Evolutionary conservation across 2,797 vertebrate genomes (phyloP).

Genomic region (Mus caroli): DNA sequence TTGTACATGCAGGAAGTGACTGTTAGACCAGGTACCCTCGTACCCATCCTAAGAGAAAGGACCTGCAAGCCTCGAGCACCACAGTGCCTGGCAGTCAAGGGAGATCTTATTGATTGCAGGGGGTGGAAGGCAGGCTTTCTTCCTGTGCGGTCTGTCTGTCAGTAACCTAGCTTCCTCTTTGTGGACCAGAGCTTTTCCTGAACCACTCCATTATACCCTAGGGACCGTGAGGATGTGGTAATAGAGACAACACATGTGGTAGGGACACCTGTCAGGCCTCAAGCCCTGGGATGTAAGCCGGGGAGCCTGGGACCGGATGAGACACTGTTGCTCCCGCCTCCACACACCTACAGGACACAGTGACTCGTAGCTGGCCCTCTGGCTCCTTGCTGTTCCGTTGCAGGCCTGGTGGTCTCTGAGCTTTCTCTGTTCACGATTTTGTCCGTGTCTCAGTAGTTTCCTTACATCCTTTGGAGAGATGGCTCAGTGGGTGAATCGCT

Average conservation of each 20-base stretch:
- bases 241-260: neutral
- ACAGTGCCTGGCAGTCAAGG: neutral
- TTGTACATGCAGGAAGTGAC: neutral
- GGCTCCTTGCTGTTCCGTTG: neutral
- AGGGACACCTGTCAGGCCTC: neutral
- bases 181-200: neutral
- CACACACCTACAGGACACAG: neutral
- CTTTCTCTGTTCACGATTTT: neutral
- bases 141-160: neutral
- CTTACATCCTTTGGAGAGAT: neutral
- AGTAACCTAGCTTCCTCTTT: neutral
- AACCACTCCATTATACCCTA: neutral
- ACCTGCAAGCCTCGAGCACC: neutral
- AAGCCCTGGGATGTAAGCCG: no score
- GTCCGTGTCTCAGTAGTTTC: neutral
- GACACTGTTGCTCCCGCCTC: neutral
- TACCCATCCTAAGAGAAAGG: neutral
- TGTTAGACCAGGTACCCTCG: neutral
- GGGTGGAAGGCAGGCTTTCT: neutral
- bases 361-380: neutral
- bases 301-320: neutral
- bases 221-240: neutral
- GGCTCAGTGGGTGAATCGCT: neutral
- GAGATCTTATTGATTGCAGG: neutral
- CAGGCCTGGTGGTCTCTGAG: neutral